phyloP scores from a whole-genome alignment of 2,888 invertebrate genomes.

The Synergus gifuensis region DNA sequence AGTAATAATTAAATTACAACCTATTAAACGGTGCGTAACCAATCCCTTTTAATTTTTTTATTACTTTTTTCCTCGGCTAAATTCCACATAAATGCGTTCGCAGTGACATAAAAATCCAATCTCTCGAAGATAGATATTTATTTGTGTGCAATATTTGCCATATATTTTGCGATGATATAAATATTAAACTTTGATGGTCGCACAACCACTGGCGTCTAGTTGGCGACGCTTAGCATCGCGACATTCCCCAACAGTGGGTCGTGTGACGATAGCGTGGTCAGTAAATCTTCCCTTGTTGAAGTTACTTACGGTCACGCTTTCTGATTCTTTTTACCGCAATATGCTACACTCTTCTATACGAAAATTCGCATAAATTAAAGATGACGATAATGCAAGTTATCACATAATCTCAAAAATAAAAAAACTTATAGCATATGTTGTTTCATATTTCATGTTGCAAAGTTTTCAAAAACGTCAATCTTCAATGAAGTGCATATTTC shows the following conservation, averaged over 20 bases:
- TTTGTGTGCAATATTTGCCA: constrained; percentile 9
- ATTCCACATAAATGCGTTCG: too few species aligned
- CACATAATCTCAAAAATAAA: neutral
- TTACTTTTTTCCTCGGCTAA: too few species aligned
- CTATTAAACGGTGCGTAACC: too few species aligned
- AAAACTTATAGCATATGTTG: too few species aligned
- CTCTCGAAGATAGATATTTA: neutral
- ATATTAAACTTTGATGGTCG: constrained; percentile 25
- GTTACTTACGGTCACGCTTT: neutral
- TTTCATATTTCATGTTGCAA: too few species aligned
- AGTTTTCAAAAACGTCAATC: too few species aligned
- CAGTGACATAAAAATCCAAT: neutral
- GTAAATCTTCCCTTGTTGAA: neutral
- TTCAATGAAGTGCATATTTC: too few species aligned
- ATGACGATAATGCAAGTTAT: neutral
- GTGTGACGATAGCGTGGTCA: neutral
- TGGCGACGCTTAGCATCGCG: constrained; percentile 9
- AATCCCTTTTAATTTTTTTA: too few species aligned
- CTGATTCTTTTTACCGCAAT: neutral
- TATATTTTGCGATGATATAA: constrained; percentile 16
- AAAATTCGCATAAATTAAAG: neutral
- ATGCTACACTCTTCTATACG: neutral
- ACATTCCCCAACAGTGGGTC: constrained; percentile 8
- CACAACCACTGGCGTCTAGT: constrained; percentile 12
- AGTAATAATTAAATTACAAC: too few species aligned